A percentile compares a stretch with the other conserved stretches of the same genome.
These are phyloP conservation scores for Coracias cyanogaster DNA, from an alignment of 2,797 vertebrate species.

Conservation along the genomic window DNA sequence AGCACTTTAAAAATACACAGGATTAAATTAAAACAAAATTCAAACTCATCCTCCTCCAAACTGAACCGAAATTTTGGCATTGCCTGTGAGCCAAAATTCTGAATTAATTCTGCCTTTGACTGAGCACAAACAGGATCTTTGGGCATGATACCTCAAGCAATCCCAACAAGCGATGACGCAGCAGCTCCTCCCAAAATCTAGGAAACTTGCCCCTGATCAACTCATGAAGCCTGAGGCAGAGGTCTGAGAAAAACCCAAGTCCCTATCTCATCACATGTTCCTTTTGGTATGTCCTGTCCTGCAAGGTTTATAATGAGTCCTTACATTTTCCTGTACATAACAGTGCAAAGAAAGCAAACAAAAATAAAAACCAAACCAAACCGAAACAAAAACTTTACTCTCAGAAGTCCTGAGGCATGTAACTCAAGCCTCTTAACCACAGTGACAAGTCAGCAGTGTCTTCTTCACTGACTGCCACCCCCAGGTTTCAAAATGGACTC, in stretches of 20 bases:
- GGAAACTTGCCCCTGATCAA: background rate
- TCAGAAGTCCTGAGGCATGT: background rate
- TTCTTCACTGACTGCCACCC: background rate
- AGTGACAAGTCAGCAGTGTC: background rate
- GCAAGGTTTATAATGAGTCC: background rate
- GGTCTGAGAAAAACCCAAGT: background rate
- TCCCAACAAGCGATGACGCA: background rate
- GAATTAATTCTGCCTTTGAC: background rate
- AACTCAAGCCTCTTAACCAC: background rate
- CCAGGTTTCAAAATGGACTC: background rate
- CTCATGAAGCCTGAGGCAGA: background rate
- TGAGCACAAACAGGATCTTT: background rate
- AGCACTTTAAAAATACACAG: background rate
- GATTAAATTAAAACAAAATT: background rate
- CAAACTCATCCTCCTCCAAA: background rate
- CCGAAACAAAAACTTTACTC: background rate
- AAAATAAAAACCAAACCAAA: background rate
- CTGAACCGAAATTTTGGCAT: background rate
- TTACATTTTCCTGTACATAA: background rate
- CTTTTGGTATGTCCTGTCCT: background rate
- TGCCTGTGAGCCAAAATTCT: background rate
- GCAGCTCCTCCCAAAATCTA: background rate
- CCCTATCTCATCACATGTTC: background rate
- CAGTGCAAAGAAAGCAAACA: background rate
- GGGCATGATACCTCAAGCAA: background rate